Conservation (phyloP, 2,888 invertebrate species). For the Dusona sp. region DNA sequence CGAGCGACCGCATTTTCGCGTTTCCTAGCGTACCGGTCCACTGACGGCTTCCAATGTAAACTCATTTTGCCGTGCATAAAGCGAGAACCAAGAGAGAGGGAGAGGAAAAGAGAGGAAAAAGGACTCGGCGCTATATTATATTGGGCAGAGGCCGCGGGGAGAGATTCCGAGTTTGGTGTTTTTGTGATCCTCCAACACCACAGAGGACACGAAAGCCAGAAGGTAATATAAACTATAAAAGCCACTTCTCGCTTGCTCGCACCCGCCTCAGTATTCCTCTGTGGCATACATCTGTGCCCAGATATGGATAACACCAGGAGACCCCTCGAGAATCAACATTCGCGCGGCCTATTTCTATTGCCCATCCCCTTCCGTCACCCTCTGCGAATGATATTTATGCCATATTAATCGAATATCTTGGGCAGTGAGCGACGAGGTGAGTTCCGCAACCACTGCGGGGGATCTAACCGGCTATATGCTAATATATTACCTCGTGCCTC, state of each 20-base stretch:
- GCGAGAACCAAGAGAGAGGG: conserved; percentile 68
- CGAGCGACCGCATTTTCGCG: conserved; percentile 52
- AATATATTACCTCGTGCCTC: conserved; percentile 48
- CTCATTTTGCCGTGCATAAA: conserved; percentile 79
- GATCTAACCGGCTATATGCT: conserved; percentile 40
- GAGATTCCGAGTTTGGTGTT: conserved; percentile 7
- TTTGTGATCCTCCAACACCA: conserved; percentile 18
- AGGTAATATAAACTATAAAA: conserved; percentile 38
- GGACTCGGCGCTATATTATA: conserved; percentile 20
- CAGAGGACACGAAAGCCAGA: conserved; percentile 6
- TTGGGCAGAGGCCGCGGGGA: conserved; percentile 8
- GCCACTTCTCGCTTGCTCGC: conserved; percentile 40
- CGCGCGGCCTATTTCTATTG: conserved; percentile 54
- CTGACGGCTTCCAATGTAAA: conserved; percentile 77
- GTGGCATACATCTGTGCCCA: conserved; percentile 21
- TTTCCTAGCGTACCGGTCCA: conserved; percentile 53
- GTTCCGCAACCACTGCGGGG: conserved; percentile 46
- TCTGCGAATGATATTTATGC: conserved; percentile 77
- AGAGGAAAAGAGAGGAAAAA: neutral
- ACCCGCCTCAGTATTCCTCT: conserved; percentile 46
- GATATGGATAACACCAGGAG: conserved; percentile 17
- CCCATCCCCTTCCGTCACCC: neutral
- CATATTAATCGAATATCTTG: conserved; percentile 77
- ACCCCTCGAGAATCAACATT: conserved; percentile 39
- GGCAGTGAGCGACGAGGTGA: conserved; percentile 52